phyloP scores from a whole-genome alignment of 37 sponge, comb jelly and placozoan genomes.

The Aplysina aerophoba region DNA sequence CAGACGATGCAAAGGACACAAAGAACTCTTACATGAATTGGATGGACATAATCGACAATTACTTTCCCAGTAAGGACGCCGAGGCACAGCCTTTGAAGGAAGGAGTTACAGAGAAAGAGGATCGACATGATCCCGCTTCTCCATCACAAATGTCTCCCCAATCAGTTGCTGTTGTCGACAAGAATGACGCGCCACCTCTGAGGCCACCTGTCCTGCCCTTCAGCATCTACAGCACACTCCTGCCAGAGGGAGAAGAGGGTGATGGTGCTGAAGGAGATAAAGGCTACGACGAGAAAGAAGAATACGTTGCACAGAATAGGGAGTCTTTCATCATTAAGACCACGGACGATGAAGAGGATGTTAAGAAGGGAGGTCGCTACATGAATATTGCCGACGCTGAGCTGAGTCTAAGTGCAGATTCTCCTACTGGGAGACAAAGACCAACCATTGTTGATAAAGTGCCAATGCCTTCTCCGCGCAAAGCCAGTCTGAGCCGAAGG shows the following conservation, averaged over 20 bases:
- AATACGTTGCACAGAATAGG: neutral
- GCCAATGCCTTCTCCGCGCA: conserved; percentile 24
- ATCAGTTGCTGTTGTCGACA: neutral
- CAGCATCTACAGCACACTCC: neutral
- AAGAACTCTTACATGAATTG: conserved; percentile 25
- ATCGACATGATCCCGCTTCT: neutral
- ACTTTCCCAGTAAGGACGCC: neutral
- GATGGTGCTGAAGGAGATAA: neutral
- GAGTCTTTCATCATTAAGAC: neutral
- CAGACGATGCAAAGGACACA: neutral
- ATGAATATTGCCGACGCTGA: conserved; percentile 14
- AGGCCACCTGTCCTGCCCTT: neutral
- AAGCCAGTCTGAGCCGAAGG: conserved; percentile 25
- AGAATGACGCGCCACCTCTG: neutral
- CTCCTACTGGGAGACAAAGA: too few species aligned
- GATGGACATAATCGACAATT: conserved; percentile 12
- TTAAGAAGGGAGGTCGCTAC: neutral
- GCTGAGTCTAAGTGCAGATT: neutral
- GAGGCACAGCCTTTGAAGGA: neutral
- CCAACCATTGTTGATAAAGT: neutral
- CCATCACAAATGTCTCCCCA: too few species aligned
- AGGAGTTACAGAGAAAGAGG: neutral
- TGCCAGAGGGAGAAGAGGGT: neutral
- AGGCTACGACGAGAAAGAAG: neutral
- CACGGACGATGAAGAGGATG: neutral